phyloP scores from a whole-genome alignment of 1,140 invertebrate genomes.

The Euglossa dilemma region DNA sequence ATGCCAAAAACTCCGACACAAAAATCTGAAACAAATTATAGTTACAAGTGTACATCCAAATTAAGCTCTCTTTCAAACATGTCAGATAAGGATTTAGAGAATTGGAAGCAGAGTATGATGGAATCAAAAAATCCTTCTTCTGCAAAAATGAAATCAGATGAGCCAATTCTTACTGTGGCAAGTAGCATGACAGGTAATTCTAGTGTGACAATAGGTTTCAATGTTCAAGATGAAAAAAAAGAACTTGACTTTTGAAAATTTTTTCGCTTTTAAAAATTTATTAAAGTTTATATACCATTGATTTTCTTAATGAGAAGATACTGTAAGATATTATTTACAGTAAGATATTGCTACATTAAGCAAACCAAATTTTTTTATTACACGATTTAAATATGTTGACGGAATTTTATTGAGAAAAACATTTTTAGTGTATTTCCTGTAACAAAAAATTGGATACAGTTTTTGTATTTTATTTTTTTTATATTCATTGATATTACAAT shows the following conservation, averaged over 20 bases:
- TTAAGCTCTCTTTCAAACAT: slow-evolving; percentile 79
- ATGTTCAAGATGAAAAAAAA: slow-evolving; percentile 70
- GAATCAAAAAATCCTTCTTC: slow-evolving; percentile 39
- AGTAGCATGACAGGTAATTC: slow-evolving; percentile 77
- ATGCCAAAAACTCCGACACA: slow-evolving; percentile 66
- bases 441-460: background rate
- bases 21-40: slow-evolving; percentile 63
- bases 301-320: background rate
- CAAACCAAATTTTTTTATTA: slow-evolving; percentile 1
- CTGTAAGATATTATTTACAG: background rate
- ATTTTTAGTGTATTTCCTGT: background rate
- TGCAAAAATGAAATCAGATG: slow-evolving; percentile 42
- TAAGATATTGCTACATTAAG: background rate
- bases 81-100: slow-evolving; percentile 79
- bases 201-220: slow-evolving; percentile 76
- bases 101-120: slow-evolving; percentile 71
- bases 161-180: slow-evolving; percentile 78
- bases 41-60: slow-evolving; percentile 62
- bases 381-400: background rate
- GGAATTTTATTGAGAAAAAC: too few relatives aligned
- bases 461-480: background rate
- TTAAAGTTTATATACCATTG: background rate
- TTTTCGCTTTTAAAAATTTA: background rate
- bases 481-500: background rate
- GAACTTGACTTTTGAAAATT: slow-evolving; percentile 9